Conservation (phyloP, 1,140 invertebrate genomes). For the Drosophila mayri region DNA sequence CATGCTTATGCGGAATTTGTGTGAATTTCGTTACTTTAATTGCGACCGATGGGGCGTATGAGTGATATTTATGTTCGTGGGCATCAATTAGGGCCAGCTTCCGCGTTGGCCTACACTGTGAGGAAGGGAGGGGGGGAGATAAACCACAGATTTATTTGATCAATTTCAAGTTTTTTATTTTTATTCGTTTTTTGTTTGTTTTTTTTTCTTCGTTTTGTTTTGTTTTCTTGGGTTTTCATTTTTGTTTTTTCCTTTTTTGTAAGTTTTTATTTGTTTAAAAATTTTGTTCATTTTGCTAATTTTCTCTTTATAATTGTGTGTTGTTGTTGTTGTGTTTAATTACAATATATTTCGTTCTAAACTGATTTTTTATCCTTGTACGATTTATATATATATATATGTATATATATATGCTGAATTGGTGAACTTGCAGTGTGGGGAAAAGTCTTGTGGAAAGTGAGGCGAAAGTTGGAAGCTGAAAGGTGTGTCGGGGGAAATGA, state of each 20-base stretch:
- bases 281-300: slow-evolving; percentile 84
- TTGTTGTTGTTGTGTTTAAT: slow-evolving; percentile 66
- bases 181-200: slow-evolving; percentile 56
- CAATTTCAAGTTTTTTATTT: slow-evolving; percentile 76
- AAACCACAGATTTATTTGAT: slow-evolving; percentile 59
- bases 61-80: slow-evolving; percentile 27
- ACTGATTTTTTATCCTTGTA: slow-evolving; percentile 67
- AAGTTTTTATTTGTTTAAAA: slow-evolving; percentile 83
- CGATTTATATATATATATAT: slow-evolving; percentile 46
- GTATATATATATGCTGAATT: slow-evolving; percentile 37
- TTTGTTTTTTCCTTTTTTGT: slow-evolving; percentile 37
- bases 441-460: slow-evolving; percentile 46
- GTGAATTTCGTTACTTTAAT: slow-evolving; percentile 64
- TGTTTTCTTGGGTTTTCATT: slow-evolving; percentile 38
- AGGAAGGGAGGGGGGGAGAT: neutral
- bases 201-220: slow-evolving; percentile 49
- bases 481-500: slow-evolving; percentile 26
- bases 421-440: slow-evolving; percentile 47
- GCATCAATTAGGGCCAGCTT: slow-evolving; percentile 49
- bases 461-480: slow-evolving; percentile 32
- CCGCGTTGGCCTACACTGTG: slow-evolving; percentile 31
- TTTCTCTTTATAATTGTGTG: slow-evolving; percentile 74
- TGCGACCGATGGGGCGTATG: slow-evolving; percentile 49
- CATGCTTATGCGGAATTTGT: slow-evolving; percentile 33
- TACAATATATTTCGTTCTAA: slow-evolving; percentile 80